Evolutionary conservation across 2,797 vertebrate genomes (phyloP).

Genomic region (Falco peregrinus): DNA sequence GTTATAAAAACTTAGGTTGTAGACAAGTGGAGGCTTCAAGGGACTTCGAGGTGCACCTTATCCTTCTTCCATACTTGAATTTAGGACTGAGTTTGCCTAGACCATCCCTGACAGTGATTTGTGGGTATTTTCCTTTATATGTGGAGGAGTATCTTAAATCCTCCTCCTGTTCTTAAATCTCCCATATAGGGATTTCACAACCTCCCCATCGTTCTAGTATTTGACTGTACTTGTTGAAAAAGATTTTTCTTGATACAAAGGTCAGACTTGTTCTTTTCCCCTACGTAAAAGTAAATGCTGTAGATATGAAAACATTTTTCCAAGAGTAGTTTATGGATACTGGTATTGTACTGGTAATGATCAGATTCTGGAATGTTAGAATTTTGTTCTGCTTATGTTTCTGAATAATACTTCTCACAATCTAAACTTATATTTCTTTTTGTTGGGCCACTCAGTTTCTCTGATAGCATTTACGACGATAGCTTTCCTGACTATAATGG

Average conservation of each 20-base stretch:
- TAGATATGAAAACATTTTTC: not conserved
- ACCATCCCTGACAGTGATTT: not conserved
- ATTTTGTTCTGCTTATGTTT: not conserved
- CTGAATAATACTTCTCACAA: not conserved
- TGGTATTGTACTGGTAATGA: not conserved
- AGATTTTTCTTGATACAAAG: not conserved
- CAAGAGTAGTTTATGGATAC: not conserved
- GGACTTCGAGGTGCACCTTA: not conserved
- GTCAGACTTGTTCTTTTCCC: not conserved
- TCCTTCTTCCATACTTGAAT: not conserved
- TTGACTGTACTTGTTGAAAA: not conserved
- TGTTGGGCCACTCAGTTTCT: constrained; percentile 81
- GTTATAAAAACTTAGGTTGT: not conserved
- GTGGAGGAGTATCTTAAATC: not conserved
- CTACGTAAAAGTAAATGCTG: not conserved
- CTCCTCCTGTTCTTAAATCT: not conserved
- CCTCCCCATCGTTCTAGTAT: not conserved
- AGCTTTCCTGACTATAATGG: constrained; percentile 91
- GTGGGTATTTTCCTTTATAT: not conserved
- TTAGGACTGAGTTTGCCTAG: not conserved
- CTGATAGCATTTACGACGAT: constrained; percentile 92
- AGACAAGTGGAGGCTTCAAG: not conserved
- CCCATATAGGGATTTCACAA: not conserved
- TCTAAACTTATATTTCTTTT: not conserved
- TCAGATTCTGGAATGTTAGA: not conserved